Evolutionary conservation across 64 coral and sea anemone species (phyloP).

Genomic region (Pachyseris speciosa): DNA sequence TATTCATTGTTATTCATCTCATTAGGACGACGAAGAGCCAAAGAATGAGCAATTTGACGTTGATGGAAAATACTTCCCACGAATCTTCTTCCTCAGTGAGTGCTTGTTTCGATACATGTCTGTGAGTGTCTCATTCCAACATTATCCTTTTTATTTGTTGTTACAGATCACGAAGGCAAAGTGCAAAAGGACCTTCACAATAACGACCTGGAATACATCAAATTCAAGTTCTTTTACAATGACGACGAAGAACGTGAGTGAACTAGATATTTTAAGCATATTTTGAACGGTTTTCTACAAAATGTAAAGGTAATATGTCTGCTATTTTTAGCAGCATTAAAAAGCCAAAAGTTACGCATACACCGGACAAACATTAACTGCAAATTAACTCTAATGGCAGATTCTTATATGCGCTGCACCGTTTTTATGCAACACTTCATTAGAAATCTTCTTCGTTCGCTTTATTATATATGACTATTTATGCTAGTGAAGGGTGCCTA

Average conservation of each 20-base stretch:
- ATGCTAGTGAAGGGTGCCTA: too few relatives aligned
- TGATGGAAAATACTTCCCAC: conserved; percentile 94
- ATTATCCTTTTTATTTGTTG: background rate
- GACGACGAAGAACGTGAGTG: conserved; percentile 77
- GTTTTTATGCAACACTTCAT: too few relatives aligned
- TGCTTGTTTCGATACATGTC: background rate
- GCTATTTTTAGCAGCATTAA: too few relatives aligned
- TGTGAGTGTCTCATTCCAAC: background rate
- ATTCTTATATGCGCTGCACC: too few relatives aligned
- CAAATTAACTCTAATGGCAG: too few relatives aligned
- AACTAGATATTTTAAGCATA: too few relatives aligned
- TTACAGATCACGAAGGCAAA: conserved; percentile 62
- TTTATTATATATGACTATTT: too few relatives aligned
- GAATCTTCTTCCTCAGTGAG: conserved; percentile 88
- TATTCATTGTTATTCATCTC: background rate
- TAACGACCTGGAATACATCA: conserved; percentile 76
- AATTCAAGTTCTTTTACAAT: conserved; percentile 91
- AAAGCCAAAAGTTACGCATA: too few relatives aligned
- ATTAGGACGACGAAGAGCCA: conserved; percentile 93
- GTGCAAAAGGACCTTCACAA: conserved; percentile 87
- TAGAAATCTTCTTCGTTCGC: too few relatives aligned
- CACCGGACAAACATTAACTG: too few relatives aligned
- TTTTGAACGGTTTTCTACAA: background rate
- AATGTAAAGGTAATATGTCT: too few relatives aligned
- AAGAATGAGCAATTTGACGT: conserved; percentile 84